Evolutionary conservation across 2,113 vertebrate species (phyloP).

Genomic region (Buteo buteo): DNA sequence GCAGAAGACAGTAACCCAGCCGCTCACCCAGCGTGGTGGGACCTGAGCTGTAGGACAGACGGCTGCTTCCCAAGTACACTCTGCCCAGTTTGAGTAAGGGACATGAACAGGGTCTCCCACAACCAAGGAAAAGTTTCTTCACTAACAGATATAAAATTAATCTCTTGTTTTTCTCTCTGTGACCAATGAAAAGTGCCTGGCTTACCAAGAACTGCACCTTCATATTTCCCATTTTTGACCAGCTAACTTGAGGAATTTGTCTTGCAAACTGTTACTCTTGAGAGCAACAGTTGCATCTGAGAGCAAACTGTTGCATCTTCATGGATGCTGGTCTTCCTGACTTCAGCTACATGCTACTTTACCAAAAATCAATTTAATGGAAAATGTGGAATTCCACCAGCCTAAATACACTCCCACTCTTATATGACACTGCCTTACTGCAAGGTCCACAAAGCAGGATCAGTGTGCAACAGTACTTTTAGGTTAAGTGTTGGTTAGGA

Average conservation of each 20-base stretch:
- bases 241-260: background rate
- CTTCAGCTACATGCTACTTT: background rate
- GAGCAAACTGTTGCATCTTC: background rate
- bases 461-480: background rate
- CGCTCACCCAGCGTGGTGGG: fast-evolving
- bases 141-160: background rate
- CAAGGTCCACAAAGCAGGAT: background rate
- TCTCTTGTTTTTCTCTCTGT: background rate
- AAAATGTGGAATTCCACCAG: background rate
- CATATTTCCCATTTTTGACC: background rate
- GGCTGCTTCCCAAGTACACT: background rate
- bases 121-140: background rate
- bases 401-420: background rate
- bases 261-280: background rate
- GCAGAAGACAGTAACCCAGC: background rate
- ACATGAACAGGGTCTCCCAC: background rate
- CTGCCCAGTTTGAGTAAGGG: background rate
- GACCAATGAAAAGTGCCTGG: background rate
- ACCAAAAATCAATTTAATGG: background rate
- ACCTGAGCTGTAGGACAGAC: background rate
- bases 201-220: background rate
- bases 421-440: background rate
- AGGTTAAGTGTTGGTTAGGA: background rate
- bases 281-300: background rate
- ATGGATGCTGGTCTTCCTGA: background rate